Conservation (phyloP, 1,140 invertebrate genomes). For the Pachypsylla venusta region DNA sequence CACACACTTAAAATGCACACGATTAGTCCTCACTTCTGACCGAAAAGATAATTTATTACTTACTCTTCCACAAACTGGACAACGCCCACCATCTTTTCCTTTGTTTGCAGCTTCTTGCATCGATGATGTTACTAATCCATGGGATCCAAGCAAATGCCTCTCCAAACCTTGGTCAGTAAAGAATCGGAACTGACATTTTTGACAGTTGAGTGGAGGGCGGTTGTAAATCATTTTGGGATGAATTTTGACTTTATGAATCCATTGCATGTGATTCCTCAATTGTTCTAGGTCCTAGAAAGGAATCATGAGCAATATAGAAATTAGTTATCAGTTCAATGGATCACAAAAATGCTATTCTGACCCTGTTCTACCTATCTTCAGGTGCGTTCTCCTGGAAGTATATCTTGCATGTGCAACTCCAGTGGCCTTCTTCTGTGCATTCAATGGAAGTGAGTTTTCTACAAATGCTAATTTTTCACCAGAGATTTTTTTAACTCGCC, state of each 20-base stretch:
- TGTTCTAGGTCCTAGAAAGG: conserved; percentile 62
- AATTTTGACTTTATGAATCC: conserved; percentile 92
- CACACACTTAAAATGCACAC: too few species aligned
- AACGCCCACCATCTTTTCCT: conserved; percentile 82
- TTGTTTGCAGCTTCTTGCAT: conserved; percentile 92
- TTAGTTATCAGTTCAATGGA: too few species aligned
- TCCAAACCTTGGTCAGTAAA: conserved; percentile 75
- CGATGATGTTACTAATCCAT: conserved; percentile 84
- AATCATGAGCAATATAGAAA: background rate
- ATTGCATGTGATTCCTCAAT: conserved; percentile 85
- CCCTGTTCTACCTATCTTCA: too few species aligned
- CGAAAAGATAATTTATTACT: too few species aligned
- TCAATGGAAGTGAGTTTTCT: too few species aligned
- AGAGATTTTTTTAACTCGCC: too few species aligned
- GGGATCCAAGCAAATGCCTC: conserved; percentile 79
- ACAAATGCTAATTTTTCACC: too few species aligned
- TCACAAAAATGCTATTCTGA: too few species aligned
- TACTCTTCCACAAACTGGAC: conserved; percentile 82
- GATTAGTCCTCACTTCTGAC: too few species aligned
- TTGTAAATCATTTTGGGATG: conserved; percentile 94
- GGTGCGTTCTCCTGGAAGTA: too few species aligned
- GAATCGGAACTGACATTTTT: conserved; percentile 84
- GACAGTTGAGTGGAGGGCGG: conserved; percentile 83
- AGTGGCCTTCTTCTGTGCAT: too few species aligned
- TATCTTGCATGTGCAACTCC: too few species aligned